Evolutionary conservation across 2,797 vertebrate genomes (phyloP).

Genomic region (Chelon labrosus): DNA sequence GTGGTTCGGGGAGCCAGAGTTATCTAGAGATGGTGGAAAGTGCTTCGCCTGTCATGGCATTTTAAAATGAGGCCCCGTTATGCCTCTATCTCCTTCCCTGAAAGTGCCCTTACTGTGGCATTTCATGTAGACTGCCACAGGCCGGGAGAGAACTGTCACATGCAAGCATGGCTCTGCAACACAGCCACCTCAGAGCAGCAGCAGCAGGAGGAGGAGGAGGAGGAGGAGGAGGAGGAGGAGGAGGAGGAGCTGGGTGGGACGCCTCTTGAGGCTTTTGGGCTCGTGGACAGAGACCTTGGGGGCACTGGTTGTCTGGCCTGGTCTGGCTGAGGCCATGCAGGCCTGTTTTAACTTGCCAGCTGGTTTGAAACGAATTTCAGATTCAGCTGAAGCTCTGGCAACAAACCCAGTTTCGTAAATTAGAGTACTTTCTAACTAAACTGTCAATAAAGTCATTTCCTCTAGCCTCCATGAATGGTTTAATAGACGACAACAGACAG

Average conservation of each 20-base stretch:
- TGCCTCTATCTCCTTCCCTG: conserved; percentile 10
- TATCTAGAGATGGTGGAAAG: conserved; percentile 15
- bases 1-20: background rate
- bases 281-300: conserved; percentile 40
- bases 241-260: conserved; percentile 15
- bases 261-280: conserved; percentile 9
- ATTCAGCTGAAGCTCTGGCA: background rate
- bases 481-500: no score
- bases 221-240: conserved; percentile 15
- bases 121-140: conserved; percentile 35
- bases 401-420: background rate
- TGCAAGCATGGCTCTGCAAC: background rate
- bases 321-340: conserved; percentile 21
- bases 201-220: no score
- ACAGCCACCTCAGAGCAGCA: conserved; percentile 2
- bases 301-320: conserved; percentile 38
- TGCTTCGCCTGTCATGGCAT: conserved; percentile 3
- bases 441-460: background rate
- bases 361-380: conserved; percentile 9
- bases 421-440: background rate
- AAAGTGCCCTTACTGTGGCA: conserved; percentile 28
- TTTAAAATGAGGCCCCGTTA: conserved; percentile 30
- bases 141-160: conserved; percentile 16
- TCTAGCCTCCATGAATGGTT: no score
- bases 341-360: conserved; percentile 58